phyloP scores from a whole-genome alignment of 2,888 invertebrate species.

The Athrips mouffetella region DNA sequence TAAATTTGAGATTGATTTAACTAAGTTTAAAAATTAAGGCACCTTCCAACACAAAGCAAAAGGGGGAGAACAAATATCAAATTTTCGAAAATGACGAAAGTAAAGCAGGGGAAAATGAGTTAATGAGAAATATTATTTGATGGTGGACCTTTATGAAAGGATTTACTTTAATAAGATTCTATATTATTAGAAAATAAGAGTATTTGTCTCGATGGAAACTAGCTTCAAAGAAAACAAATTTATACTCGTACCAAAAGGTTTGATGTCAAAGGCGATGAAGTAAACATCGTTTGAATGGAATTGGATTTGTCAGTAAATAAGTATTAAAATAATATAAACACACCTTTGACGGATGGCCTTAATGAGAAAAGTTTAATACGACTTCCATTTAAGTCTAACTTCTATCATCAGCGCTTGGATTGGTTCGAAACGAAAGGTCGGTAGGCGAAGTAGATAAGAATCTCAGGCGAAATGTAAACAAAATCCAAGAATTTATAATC shows the following conservation, averaged over 20 bases:
- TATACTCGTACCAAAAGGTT: slow-evolving; percentile 14
- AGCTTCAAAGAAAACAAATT: slow-evolving; percentile 18
- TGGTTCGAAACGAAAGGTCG: slow-evolving; percentile 34
- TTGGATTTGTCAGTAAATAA: slow-evolving; percentile 55
- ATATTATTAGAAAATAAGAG: slow-evolving; percentile 17
- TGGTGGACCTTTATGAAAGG: not conserved
- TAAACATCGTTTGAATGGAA: slow-evolving; percentile 27
- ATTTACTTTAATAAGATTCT: slow-evolving; percentile 18
- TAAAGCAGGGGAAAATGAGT: too few relatives aligned
- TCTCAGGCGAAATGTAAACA: slow-evolving; percentile 58
- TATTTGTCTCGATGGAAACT: slow-evolving; percentile 23
- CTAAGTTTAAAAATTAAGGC: too few relatives aligned
- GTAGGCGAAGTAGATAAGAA: slow-evolving; percentile 55
- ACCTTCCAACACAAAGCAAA: too few relatives aligned
- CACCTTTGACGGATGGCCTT: slow-evolving; percentile 73
- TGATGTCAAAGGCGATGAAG: slow-evolving; percentile 1
- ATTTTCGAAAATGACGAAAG: too few relatives aligned
- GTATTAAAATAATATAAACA: slow-evolving; percentile 73
- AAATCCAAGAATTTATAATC: slow-evolving; percentile 60
- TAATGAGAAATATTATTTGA: too few relatives aligned
- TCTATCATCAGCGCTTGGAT: slow-evolving; percentile 71
- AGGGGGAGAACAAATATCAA: too few relatives aligned
- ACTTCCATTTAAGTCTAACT: slow-evolving; percentile 73
- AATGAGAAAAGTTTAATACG: slow-evolving; percentile 76
- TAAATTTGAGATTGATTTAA: too few relatives aligned